phyloP scores from a whole-genome alignment of 1,140 invertebrate genomes.

The Cataglyphis hispanica region DNA sequence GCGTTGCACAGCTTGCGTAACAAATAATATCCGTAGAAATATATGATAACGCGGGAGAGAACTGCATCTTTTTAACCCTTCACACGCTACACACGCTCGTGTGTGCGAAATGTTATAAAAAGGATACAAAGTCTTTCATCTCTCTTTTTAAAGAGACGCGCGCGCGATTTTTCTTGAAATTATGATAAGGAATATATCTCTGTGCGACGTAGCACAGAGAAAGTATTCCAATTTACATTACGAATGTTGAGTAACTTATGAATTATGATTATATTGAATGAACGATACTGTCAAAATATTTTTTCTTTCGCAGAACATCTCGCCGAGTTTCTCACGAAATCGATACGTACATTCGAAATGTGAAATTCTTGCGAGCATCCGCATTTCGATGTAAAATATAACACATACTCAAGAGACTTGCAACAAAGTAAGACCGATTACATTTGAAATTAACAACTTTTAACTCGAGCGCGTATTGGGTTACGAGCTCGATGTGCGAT shows the following conservation, averaged over 20 bases:
- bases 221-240: slow-evolving; percentile 19
- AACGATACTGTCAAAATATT: slow-evolving; percentile 11
- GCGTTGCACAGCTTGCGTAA: slow-evolving; percentile 30
- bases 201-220: background rate
- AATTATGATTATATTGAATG: background rate
- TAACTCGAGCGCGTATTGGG: background rate
- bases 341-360: background rate
- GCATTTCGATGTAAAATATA: background rate
- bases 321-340: background rate
- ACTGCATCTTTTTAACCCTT: slow-evolving; percentile 47
- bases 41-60: slow-evolving; percentile 30
- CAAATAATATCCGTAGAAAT: slow-evolving; percentile 57
- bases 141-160: background rate
- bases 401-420: background rate
- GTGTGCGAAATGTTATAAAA: background rate
- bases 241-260: background rate
- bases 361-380: background rate
- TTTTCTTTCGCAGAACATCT: background rate
- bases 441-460: slow-evolving; percentile 35
- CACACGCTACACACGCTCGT: slow-evolving; percentile 1
- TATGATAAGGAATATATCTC: background rate
- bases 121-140: background rate
- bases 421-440: slow-evolving; percentile 15
- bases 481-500: background rate
- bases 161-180: slow-evolving; percentile 10